Evolutionary conservation across 2,113 vertebrate species (phyloP).

Genomic region (Sorex araneus): DNA sequence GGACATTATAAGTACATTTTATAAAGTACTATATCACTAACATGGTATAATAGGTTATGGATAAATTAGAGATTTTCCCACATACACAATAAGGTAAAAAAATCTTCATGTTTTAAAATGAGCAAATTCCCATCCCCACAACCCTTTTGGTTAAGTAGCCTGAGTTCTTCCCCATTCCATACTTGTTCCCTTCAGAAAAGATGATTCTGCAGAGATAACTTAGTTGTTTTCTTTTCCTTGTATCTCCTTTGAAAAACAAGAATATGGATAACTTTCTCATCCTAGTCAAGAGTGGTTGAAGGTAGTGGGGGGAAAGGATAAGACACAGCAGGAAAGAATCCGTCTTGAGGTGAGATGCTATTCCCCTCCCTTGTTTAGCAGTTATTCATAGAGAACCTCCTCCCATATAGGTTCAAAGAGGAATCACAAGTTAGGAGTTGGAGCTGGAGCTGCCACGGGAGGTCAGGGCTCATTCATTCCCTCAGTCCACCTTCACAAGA

Average conservation of each 20-base stretch:
- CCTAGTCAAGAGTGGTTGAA: neutral
- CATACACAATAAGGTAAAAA: neutral
- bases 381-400: neutral
- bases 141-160: neutral
- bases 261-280: neutral
- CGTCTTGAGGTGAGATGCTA: neutral
- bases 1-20: neutral
- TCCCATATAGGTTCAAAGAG: neutral
- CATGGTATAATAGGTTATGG: neutral
- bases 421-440: no score
- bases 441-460: neutral
- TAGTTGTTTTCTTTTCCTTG: neutral
- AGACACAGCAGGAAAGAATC: no score
- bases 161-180: neutral
- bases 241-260: neutral
- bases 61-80: neutral
- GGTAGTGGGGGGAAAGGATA: neutral
- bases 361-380: neutral
- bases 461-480: neutral
- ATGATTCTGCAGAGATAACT: fast-evolving
- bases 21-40: neutral
- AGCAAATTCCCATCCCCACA: neutral
- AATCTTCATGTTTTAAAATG: fast-evolving
- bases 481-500: neutral
- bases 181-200: neutral